Conservation (phyloP, 2,113 vertebrate genomes). For the Xerus inauris region DNA sequence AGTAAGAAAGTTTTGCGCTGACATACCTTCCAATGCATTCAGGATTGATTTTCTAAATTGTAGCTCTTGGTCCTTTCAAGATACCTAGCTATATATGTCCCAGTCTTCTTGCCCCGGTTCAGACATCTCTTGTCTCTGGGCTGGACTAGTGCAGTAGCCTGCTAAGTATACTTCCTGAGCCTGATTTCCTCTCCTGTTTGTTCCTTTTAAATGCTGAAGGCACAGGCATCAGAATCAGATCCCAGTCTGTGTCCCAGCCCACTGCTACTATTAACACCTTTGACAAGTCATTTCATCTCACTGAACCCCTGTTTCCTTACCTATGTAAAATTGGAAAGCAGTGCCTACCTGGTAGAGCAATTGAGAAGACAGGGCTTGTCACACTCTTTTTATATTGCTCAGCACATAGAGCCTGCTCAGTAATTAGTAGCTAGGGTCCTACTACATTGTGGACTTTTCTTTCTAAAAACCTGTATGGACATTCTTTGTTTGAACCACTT, state of each 20-base stretch:
- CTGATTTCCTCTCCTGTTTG: neutral
- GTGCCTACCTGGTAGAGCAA: neutral
- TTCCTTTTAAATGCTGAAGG: neutral
- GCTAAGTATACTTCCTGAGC: fast-evolving
- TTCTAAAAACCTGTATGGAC: neutral
- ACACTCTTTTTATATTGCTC: neutral
- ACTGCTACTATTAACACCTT: neutral
- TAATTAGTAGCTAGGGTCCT: neutral
- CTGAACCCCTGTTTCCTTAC: neutral
- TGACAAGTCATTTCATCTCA: neutral
- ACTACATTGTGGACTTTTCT: neutral
- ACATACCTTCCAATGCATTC: neutral
- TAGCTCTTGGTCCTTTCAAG: neutral
- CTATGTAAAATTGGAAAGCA: neutral
- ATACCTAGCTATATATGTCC: fast-evolving
- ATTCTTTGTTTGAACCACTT: neutral
- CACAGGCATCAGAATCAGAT: neutral
- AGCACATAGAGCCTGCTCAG: neutral
- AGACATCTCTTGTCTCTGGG: neutral
- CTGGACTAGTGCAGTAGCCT: neutral
- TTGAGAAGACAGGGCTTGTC: neutral
- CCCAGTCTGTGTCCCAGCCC: neutral
- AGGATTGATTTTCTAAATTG: neutral
- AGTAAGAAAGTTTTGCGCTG: neutral
- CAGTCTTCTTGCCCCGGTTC: neutral